A percentile compares a stretch with the other conserved stretches of the same genome.
These are phyloP conservation scores for Trichonephila inaurata DNA, from an alignment of 1,140 invertebrate genomes.

Conservation along the genomic window DNA sequence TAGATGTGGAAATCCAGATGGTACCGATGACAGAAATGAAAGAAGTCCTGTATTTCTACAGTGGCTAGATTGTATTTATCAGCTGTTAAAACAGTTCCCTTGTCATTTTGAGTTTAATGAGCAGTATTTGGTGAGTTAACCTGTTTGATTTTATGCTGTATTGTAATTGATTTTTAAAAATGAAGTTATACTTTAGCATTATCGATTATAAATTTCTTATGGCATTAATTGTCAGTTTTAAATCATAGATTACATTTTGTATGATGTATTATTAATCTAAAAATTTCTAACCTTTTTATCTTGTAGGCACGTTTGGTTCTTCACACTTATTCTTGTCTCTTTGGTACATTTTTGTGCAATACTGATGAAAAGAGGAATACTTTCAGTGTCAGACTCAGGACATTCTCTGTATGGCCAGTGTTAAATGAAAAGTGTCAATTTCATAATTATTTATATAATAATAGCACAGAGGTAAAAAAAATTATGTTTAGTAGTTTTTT, in stretches of 20 bases:
- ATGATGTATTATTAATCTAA: not conserved
- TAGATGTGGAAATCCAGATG: constrained; percentile 92
- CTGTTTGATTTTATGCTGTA: not conserved
- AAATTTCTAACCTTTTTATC: constrained; percentile 74
- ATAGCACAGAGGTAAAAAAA: constrained; percentile 80
- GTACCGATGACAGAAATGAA: constrained; percentile 93
- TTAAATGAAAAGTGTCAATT: constrained; percentile 85
- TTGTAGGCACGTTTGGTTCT: constrained; percentile 95
- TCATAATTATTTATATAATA: constrained; percentile 90
- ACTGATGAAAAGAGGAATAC: constrained; percentile 88
- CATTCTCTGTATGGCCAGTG: constrained; percentile 91
- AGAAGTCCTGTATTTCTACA: constrained; percentile 97
- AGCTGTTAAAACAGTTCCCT: constrained; percentile 93
- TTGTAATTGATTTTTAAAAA: not conserved
- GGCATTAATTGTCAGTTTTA: no score
- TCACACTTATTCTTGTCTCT: constrained; percentile 97
- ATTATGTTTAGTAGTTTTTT: no score
- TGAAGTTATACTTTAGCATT: not conserved
- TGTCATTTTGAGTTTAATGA: constrained; percentile 97
- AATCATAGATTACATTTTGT: not conserved
- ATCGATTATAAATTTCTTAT: not conserved
- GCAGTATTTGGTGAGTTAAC: constrained; percentile 89
- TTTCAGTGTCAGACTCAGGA: constrained; percentile 86
- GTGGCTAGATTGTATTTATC: constrained; percentile 98
- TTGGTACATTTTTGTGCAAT: constrained; percentile 98